Conservation (phyloP, 2,113 vertebrate genomes). For the Elachura formosa region DNA sequence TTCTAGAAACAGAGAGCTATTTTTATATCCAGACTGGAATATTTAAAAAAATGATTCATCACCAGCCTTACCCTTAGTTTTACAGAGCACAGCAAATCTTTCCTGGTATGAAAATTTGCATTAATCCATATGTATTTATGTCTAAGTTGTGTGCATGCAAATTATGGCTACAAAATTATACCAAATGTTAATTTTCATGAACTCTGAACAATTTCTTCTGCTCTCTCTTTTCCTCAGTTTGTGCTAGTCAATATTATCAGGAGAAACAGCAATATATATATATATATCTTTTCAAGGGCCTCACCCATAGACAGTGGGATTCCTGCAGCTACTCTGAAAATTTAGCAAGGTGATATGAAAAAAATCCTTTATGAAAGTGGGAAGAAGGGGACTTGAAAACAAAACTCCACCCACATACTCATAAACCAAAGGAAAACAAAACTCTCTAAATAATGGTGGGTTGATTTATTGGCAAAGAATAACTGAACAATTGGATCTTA, state of each 20-base stretch:
- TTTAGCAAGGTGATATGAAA: neutral
- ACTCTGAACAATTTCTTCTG: neutral
- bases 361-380: neutral
- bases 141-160: constrained; percentile 34
- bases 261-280: neutral
- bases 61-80: constrained; percentile 25
- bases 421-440: neutral
- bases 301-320: neutral
- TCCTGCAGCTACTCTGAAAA: neutral
- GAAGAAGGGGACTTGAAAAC: neutral
- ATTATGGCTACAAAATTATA: constrained; percentile 4
- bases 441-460: neutral
- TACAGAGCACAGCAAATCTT: constrained; percentile 6
- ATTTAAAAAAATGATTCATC: constrained; percentile 38
- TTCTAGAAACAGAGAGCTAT: constrained; percentile 49
- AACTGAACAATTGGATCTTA: neutral
- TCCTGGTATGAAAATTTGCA: constrained; percentile 31
- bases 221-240: neutral
- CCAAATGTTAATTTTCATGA: neutral
- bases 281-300: neutral
- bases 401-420: neutral
- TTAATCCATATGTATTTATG: constrained; percentile 53
- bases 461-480: constrained; percentile 26
- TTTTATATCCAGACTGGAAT: constrained; percentile 47
- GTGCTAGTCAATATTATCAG: neutral